Percentiles rank a stretch among this genome's conserved stretches.
phyloP scores from a whole-genome alignment of 1,140 invertebrate genomes.

The Zaprionus taronus region DNA sequence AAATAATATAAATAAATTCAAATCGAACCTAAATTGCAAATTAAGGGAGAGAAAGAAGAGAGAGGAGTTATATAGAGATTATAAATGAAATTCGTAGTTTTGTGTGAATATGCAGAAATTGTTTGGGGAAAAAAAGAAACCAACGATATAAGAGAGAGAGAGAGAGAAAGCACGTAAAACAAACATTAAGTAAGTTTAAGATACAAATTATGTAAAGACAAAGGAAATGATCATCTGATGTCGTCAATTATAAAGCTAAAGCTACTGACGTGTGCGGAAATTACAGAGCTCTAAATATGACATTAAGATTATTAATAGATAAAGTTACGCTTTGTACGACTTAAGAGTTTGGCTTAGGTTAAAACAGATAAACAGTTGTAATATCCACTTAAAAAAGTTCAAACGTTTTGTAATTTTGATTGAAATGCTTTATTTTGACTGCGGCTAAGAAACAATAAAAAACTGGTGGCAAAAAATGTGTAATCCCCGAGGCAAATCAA shows the following conservation, averaged over 20 bases:
- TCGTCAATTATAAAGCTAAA: background rate
- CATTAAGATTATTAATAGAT: background rate
- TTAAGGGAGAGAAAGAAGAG: constrained; percentile 9
- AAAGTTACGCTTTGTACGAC: background rate
- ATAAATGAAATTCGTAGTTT: background rate
- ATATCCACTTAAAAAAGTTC: background rate
- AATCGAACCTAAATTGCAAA: constrained; percentile 18
- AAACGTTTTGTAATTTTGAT: background rate
- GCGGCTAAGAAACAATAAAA: background rate
- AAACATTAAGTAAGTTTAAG: constrained; percentile 1
- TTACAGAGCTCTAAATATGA: background rate
- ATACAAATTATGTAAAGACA: constrained; percentile 1
- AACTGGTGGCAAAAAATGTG: background rate
- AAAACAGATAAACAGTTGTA: too few species aligned
- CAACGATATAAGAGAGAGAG: background rate
- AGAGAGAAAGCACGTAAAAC: constrained; percentile 24
- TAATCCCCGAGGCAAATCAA: background rate
- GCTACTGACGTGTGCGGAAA: background rate
- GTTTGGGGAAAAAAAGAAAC: constrained; percentile 13
- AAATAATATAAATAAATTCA: background rate
- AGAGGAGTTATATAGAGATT: constrained; percentile 4
- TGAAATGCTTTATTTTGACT: constrained; percentile 12
- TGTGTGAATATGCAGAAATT: constrained; percentile 17
- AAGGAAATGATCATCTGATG: constrained; percentile 11
- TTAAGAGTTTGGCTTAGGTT: background rate